Evolutionary conservation across 2,888 invertebrate species (phyloP).

Genomic region (Limnephilus rhombicus): DNA sequence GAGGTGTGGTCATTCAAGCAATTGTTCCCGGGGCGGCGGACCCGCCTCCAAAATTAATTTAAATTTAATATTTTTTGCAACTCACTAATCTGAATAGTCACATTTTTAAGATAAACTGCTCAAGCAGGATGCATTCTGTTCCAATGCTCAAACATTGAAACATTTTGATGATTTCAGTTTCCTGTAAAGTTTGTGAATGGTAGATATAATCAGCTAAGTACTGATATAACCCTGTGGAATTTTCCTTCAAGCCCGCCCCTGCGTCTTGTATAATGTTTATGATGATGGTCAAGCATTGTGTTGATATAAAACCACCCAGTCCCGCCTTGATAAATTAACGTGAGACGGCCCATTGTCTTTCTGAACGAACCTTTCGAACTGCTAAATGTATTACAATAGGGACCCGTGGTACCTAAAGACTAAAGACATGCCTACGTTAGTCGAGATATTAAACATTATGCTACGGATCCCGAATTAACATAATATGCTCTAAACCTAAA

Average conservation of each 20-base stretch:
- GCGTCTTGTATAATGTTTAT: conserved; percentile 42
- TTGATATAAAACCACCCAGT: conserved; percentile 48
- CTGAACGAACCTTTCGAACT: conserved; percentile 7
- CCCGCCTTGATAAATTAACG: conserved; percentile 43
- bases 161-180: too few species aligned
- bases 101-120: too few species aligned
- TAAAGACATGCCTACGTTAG: neutral
- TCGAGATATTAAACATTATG: neutral
- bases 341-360: conserved; percentile 38
- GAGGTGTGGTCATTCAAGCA: too few species aligned
- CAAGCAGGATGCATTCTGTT: too few species aligned
- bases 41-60: too few species aligned
- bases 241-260: neutral
- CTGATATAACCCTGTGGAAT: neutral
- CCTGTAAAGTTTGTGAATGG: neutral
- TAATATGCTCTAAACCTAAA: conserved; percentile 17
- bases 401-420: neutral
- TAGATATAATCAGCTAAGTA: neutral
- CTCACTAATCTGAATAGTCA: too few species aligned
- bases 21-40: too few species aligned
- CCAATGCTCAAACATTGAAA: too few species aligned
- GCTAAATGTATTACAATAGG: conserved; percentile 36
- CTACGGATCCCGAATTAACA: conserved; percentile 27
- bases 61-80: too few species aligned
- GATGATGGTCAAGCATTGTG: conserved; percentile 47